Conservation (phyloP, 2,797 vertebrate genomes). For the Lophotriccus pileatus region DNA sequence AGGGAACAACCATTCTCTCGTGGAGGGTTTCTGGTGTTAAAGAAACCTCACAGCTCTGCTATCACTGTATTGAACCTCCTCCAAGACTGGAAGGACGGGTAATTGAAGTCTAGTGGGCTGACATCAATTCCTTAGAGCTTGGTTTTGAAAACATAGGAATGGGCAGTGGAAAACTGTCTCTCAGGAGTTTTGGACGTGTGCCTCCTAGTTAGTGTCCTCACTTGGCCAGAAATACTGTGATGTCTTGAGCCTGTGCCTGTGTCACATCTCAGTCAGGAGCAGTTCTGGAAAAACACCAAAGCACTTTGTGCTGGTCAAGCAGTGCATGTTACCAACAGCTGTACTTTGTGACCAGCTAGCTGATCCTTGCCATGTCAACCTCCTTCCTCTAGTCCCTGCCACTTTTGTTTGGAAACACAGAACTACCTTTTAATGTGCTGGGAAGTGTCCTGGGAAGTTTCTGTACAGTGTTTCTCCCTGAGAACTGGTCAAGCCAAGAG, state of each 20-base stretch:
- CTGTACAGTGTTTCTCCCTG: background rate
- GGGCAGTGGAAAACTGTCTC: background rate
- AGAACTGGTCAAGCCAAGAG: background rate
- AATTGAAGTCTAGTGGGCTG: background rate
- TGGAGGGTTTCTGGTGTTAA: background rate
- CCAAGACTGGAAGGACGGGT: background rate
- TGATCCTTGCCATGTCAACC: background rate
- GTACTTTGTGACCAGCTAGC: background rate
- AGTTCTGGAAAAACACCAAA: background rate
- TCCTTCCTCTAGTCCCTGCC: background rate
- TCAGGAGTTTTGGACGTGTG: background rate
- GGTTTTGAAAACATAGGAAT: background rate
- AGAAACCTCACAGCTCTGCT: background rate
- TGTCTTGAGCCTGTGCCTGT: background rate
- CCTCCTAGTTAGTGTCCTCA: background rate
- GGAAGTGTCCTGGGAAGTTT: background rate
- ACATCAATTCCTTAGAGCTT: background rate
- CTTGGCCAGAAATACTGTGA: background rate
- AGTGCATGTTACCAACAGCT: background rate
- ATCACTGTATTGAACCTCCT: background rate
- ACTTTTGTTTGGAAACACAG: background rate
- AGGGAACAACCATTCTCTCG: background rate
- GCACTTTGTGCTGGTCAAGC: background rate
- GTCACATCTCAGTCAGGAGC: background rate
- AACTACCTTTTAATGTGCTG: background rate